phyloP scores from a whole-genome alignment of 1,140 invertebrate genomes.

The Globodera ellingtonae region DNA sequence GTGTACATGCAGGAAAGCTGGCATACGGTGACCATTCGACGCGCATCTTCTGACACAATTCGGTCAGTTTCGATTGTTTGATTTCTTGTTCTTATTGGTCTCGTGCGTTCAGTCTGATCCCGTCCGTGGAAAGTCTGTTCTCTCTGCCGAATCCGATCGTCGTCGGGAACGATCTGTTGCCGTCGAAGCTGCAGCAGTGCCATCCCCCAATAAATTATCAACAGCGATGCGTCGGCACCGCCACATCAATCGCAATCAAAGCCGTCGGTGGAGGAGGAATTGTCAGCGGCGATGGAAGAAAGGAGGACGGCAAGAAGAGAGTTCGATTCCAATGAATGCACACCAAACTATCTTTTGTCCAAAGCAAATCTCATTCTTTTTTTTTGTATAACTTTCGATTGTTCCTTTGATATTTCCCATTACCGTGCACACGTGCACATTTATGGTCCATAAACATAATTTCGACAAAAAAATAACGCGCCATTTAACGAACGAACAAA shows the following conservation, averaged over 20 bases:
- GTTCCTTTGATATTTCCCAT: too few relatives aligned
- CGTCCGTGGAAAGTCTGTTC: constrained; percentile 49
- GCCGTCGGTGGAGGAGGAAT: not conserved
- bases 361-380: not conserved
- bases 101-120: constrained; percentile 28
- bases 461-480: too few relatives aligned
- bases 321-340: constrained; percentile 5
- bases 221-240: not conserved
- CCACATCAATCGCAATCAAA: constrained; percentile 9
- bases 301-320: constrained; percentile 41
- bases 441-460: too few relatives aligned
- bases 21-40: constrained; percentile 34
- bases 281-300: constrained; percentile 14
- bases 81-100: not conserved
- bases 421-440: too few relatives aligned
- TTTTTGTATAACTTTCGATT: not conserved
- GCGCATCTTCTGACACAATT: constrained; percentile 45
- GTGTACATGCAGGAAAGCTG: constrained; percentile 54
- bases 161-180: constrained; percentile 14
- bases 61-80: not conserved
- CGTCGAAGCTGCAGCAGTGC: constrained; percentile 18
- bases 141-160: constrained; percentile 50
- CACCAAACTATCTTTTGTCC: not conserved
- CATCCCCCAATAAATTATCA: constrained; percentile 29
- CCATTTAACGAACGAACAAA: too few relatives aligned